Evolutionary conservation across 2,797 vertebrate genomes (phyloP), one percentile per base, ranked within the genome.

Genomic region (Cyclopterus lumpus): DNA sequence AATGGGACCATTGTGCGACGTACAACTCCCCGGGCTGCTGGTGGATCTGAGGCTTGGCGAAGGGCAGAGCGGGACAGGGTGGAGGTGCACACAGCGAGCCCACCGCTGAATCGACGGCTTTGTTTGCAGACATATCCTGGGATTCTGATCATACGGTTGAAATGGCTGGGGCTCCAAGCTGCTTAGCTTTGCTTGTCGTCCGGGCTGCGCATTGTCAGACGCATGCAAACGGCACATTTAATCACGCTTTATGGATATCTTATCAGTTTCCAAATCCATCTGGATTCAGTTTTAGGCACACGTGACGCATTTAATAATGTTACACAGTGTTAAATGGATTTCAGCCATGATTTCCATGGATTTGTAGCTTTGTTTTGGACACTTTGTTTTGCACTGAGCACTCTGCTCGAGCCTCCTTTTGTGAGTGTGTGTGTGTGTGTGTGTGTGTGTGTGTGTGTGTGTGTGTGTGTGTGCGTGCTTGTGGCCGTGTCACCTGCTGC

Each of bases 41-140:
- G 84, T 86, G 85, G 87, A 89, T 89, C 90, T 88, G 89, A 91
- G 86, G 88, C 84, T 90, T 90, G 85, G 88, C 63, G 70, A 76
- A 82, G 28, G 58, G 77, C n/a, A 79, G 82, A 86, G 85, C 1
- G 44, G 62, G 88, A 79, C 73, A 14, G 84, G 75, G 86, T 63
- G 77, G 88, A 90, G 90, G 89, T 92, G 89, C 68, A 46, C 68
- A 46, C 84, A 81, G 79, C 57, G 62, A 81, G 81, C 77, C 80
- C 69, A 67, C 77, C 20, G 40, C 82, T 93, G 91, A 94, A 93
- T 91, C 58, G 58, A 51, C 14, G 73, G 85, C 92, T 94, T 93
- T 93, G 93, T 94, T 83, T 76, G 83, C 77, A 85, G 82, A 90
- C 80, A 80, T 90, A 76, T 92, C 87, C 80, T 70, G 67, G 83